phyloP scores from a whole-genome alignment of 1,140 invertebrate species.

The Centruroides sculpturatus region DNA sequence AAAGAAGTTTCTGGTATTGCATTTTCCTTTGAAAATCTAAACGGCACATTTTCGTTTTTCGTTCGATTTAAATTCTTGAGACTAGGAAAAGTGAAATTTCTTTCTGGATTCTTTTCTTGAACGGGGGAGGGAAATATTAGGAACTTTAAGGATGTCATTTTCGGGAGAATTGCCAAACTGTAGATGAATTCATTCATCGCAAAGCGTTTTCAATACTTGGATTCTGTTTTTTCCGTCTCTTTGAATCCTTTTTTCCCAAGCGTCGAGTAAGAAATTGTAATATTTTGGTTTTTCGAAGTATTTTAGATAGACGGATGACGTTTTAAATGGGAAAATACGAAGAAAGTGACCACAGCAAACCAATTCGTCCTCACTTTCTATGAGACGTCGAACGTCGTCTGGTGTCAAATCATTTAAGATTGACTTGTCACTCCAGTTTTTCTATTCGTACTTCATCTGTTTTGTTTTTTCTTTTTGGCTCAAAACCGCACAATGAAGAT shows the following conservation, averaged over 20 bases:
- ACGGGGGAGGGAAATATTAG: too few relatives aligned
- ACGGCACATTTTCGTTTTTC: too few relatives aligned
- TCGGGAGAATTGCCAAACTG: too few relatives aligned
- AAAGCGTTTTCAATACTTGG: constrained; percentile 13
- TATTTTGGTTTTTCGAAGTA: constrained; percentile 75
- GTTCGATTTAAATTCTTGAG: too few relatives aligned
- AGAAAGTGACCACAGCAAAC: constrained; percentile 52
- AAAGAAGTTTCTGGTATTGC: too few relatives aligned
- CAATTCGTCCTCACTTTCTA: constrained; percentile 81
- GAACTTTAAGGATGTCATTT: too few relatives aligned
- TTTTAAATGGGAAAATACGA: constrained; percentile 62
- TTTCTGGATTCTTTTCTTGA: too few relatives aligned
- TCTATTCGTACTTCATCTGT: neutral
- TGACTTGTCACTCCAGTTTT: neutral
- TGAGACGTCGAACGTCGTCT: constrained; percentile 74
- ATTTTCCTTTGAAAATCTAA: too few relatives aligned
- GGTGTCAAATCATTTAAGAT: constrained; percentile 65
- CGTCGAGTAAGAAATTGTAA: constrained; percentile 84
- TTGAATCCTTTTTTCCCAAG: constrained; percentile 68
- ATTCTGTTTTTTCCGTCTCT: constrained; percentile 44
- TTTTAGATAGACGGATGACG: constrained; percentile 59
- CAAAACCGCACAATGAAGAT: neutral
- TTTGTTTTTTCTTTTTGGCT: neutral
- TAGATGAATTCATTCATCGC: too few relatives aligned
- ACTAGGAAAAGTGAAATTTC: too few relatives aligned